Conservation (phyloP, 2,113 vertebrate genomes). For the Dolichallabes microphthalmus region DNA sequence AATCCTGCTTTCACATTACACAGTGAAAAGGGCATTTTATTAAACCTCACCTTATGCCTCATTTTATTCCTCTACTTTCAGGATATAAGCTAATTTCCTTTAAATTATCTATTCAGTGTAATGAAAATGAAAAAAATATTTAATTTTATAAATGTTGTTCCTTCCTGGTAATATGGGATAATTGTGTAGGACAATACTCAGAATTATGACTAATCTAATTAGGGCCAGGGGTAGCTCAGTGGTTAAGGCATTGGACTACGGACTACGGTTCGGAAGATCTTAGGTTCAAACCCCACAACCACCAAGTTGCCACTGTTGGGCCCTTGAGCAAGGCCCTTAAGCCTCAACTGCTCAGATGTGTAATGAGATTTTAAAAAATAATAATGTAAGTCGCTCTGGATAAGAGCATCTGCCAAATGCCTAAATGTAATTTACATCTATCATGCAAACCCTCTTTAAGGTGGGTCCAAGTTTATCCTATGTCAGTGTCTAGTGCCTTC, state of each 20-base stretch:
- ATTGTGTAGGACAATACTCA: not conserved
- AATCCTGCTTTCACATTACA: conserved; percentile 38
- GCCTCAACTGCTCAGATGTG: too few species aligned
- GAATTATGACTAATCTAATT: not conserved
- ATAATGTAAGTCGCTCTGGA: too few species aligned
- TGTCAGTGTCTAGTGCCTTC: not conserved
- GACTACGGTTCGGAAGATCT: too few species aligned
- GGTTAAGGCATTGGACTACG: too few species aligned
- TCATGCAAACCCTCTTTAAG: conserved; percentile 4
- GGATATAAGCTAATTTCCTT: conserved; percentile 9
- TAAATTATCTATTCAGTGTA: not conserved
- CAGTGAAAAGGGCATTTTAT: conserved; percentile 48
- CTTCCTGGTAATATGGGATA: not conserved
- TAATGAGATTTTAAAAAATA: too few species aligned
- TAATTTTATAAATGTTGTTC: not conserved
- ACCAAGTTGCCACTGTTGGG: too few species aligned
- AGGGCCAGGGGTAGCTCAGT: too few species aligned
- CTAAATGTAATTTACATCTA: too few species aligned
- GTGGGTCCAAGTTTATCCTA: conserved; percentile 33
- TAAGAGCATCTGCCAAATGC: too few species aligned
- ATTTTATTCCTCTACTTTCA: not conserved
- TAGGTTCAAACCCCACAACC: too few species aligned
- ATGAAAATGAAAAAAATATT: not conserved
- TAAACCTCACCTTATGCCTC: not conserved
- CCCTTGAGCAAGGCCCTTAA: too few species aligned